Evolutionary conservation across 1,140 invertebrate species (phyloP).

Genomic region (Lepidurus apus): DNA sequence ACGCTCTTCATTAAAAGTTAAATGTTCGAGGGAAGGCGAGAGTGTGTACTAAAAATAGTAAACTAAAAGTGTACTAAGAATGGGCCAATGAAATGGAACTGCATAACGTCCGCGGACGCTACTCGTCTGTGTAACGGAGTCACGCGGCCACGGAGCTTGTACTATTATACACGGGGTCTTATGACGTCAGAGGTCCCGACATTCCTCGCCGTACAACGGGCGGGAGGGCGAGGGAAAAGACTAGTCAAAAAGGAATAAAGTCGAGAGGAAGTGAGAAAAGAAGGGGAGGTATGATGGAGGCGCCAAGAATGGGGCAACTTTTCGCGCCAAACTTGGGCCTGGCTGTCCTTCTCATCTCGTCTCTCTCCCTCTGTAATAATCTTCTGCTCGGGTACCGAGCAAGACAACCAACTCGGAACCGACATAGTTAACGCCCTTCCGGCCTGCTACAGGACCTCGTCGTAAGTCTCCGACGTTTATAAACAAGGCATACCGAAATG

Average conservation of each 20-base stretch:
- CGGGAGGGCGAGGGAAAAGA: neutral
- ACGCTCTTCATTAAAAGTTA: no score
- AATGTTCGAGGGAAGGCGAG: no score
- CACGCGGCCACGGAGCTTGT: neutral
- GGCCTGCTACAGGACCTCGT: neutral
- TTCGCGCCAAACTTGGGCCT: conserved; percentile 15
- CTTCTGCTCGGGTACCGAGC: neutral
- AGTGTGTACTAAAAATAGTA: neutral
- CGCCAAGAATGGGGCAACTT: conserved; percentile 8
- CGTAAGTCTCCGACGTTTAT: neutral
- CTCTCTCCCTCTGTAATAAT: neutral
- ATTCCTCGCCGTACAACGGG: neutral
- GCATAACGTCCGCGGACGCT: neutral
- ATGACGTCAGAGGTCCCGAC: neutral
- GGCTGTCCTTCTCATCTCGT: neutral
- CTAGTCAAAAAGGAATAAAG: neutral
- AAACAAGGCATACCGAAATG: neutral
- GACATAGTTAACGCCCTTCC: neutral
- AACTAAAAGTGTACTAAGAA: no score
- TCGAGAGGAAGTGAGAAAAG: neutral
- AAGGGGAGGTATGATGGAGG: neutral
- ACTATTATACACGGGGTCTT: neutral
- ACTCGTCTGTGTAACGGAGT: neutral
- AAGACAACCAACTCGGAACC: neutral
- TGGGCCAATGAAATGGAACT: neutral